Percentiles rank a stretch among this genome's conserved stretches.
phyloP scores from a whole-genome alignment of 2,888 invertebrate species.

The Amiota communis region DNA sequence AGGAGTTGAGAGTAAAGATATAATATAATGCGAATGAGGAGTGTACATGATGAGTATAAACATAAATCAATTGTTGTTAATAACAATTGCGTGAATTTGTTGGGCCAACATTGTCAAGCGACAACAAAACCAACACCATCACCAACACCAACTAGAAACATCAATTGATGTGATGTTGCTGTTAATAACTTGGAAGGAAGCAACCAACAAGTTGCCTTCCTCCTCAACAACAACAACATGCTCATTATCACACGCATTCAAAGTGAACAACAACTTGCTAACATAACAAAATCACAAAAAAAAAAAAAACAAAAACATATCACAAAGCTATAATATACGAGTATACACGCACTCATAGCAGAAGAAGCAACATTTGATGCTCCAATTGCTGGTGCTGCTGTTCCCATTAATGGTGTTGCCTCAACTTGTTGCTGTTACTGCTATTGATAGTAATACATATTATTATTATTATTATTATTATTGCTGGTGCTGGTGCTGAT shows the following conservation, averaged over 20 bases:
- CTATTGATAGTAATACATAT: too few relatives aligned
- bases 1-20: background rate
- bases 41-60: background rate
- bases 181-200: conserved; percentile 41
- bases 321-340: background rate
- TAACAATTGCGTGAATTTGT: conserved; percentile 2
- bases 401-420: too few relatives aligned
- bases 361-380: background rate
- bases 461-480: conserved; percentile 52
- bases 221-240: conserved; percentile 57
- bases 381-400: conserved; percentile 1
- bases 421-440: too few relatives aligned
- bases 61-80: conserved; percentile 10
- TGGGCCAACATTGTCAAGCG: too few relatives aligned
- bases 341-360: conserved; percentile 5
- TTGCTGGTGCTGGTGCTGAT: too few relatives aligned
- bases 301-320: too few relatives aligned
- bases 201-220: conserved; percentile 12
- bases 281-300: background rate
- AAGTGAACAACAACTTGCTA: conserved; percentile 28
- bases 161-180: conserved; percentile 43
- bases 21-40: background rate
- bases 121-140: too few relatives aligned
- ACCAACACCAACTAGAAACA: background rate
- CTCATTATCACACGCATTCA: conserved; percentile 57